Percentiles rank a stretch among this genome's conserved stretches.
Evolutionary conservation across 1,140 invertebrate genomes (phyloP).

Genomic region (Tribolium madens): DNA sequence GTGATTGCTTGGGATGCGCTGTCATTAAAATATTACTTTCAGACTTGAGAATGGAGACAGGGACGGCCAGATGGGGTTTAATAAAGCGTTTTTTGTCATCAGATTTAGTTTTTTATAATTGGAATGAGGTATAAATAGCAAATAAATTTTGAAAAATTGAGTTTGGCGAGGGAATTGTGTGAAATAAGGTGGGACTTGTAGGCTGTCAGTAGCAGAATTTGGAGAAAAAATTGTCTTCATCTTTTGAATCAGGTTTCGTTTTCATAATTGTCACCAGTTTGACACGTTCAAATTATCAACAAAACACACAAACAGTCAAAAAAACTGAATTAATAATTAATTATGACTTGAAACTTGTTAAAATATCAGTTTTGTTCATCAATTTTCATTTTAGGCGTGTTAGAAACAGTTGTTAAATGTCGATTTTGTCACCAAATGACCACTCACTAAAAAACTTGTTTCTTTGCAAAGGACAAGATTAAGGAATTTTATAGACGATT

Average conservation of each 20-base stretch:
- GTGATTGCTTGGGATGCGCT: slow-evolving; percentile 40
- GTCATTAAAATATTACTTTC: slow-evolving; percentile 43
- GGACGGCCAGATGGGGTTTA: neutral
- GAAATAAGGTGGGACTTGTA: neutral
- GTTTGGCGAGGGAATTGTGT: neutral
- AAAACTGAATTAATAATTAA: too few species aligned
- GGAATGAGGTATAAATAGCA: neutral
- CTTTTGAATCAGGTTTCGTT: neutral
- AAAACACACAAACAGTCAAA: too few species aligned
- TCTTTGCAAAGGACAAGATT: slow-evolving; percentile 1
- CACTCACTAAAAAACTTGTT: slow-evolving; percentile 8
- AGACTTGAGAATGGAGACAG: slow-evolving; percentile 4
- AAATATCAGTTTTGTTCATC: neutral
- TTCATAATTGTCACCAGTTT: neutral
- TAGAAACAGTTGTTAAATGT: slow-evolving; percentile 8
- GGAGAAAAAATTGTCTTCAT: neutral
- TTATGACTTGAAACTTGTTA: neutral
- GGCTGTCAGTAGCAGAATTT: neutral
- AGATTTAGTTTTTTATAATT: neutral
- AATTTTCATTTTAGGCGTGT: neutral
- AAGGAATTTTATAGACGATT: slow-evolving; percentile 9
- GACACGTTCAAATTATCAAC: neutral
- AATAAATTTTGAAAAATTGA: neutral
- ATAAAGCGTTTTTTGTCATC: neutral
- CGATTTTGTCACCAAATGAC: neutral